Evolutionary conservation across 2,113 vertebrate species (phyloP), one percentile per base, ranked within the genome.

Genomic region (Gobius niger): DNA sequence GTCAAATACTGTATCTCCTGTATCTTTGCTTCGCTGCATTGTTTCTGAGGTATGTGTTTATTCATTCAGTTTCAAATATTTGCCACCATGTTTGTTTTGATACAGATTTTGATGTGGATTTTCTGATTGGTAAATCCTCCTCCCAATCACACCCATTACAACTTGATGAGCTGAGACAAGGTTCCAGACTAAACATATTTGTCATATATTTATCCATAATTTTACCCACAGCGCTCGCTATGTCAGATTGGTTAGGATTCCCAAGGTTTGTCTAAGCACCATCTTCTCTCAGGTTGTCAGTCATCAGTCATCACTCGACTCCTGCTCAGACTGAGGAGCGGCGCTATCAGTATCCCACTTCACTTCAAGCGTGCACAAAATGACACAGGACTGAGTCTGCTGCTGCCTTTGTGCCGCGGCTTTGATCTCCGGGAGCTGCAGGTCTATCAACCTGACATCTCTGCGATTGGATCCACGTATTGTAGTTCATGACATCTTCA

Each of bases 351-450:
- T n/a, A 62, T 72, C 44, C 57, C 57, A 9, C 18, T 70, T 49
- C 70, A 71, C 67, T 82, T 66, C 70, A 19, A 18, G 6, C 59
- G 0, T 53, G 7, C 9, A 44, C 51, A 56, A 59, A 73, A 78
- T 65, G 7, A 52, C 46, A 52, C 47, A 9, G 50, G 64, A 70
- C 67, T 62, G 66, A 73, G 47, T 62, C 44, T 63, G 66, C 70
- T 73, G 51, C 11, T 68, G 73, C n/a, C 19, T 67, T 72, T 53
- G 50, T 12, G 24, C n/a, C 9, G 7, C 6, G 19, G 7, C 49
- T 79, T 79, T 83, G 63, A 86, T 83, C 57, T 61, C 16, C 57
- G 47, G 76, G 60, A 46, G 73, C 67, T 54, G 51, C 54, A 61
- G 47, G 15, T 53, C 53, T 54, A 9, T 34, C 8, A 2, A 4